These are phyloP conservation scores for Pedetes capensis DNA, from an alignment of 2,113 vertebrate genomes.

Conservation along the genomic window DNA sequence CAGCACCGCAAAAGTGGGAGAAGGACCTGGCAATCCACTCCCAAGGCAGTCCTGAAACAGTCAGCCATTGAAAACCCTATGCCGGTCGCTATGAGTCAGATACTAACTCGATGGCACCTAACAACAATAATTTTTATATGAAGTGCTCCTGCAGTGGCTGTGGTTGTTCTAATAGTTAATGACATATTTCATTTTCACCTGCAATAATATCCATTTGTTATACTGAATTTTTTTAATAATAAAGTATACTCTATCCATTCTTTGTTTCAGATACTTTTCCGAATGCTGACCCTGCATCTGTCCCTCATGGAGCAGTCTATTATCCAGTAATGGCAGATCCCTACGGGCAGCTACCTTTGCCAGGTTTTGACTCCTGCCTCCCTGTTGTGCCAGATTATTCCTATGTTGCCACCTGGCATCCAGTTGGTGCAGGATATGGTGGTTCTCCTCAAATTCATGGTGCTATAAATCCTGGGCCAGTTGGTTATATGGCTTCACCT, in stretches of 20 bases:
- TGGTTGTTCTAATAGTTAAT: slow-evolving; percentile 14
- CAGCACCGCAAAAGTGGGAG: too few species aligned
- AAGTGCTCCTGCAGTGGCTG: background rate
- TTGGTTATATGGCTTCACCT: slow-evolving; percentile 85
- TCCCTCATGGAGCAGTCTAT: slow-evolving; percentile 82
- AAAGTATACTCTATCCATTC: background rate
- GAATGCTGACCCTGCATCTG: slow-evolving; percentile 81
- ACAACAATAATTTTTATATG: slow-evolving; percentile 21
- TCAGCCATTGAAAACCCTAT: too few species aligned
- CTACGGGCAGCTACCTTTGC: slow-evolving; percentile 81
- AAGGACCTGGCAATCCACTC: too few species aligned
- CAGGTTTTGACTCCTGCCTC: slow-evolving; percentile 88
- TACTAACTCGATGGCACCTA: too few species aligned
- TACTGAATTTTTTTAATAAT: slow-evolving; percentile 16
- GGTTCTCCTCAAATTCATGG: slow-evolving; percentile 74
- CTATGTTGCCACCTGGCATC: slow-evolving; percentile 83
- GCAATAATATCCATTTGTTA: slow-evolving; percentile 1
- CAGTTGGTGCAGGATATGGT: slow-evolving; percentile 79
- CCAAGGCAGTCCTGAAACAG: too few species aligned
- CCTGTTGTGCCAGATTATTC: slow-evolving; percentile 84
- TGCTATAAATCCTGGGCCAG: slow-evolving; percentile 81
- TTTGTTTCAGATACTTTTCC: slow-evolving; percentile 84
- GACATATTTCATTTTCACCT: slow-evolving; percentile 26
- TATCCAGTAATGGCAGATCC: slow-evolving; percentile 89
- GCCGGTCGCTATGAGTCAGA: too few species aligned